Conservation (phyloP, 2,888 invertebrate species). For the Eremobia ochroleuca region DNA sequence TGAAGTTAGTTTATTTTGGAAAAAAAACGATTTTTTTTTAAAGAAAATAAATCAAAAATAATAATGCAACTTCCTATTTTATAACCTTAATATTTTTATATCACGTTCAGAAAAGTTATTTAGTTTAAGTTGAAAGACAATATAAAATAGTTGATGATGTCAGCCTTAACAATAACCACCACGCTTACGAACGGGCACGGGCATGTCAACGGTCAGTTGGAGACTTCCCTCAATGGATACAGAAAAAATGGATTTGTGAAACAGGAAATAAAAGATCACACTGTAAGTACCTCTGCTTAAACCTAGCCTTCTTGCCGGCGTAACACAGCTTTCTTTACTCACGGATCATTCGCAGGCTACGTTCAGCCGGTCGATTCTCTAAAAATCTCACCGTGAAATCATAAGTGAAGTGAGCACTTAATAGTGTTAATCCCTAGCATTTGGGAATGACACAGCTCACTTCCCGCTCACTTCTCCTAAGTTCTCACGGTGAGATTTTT, state of each 20-base stretch:
- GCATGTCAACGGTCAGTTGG: constrained; percentile 82
- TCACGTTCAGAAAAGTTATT: constrained; percentile 43
- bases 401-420: no score
- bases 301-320: constrained; percentile 12
- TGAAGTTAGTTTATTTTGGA: constrained; percentile 55
- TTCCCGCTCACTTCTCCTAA: no score
- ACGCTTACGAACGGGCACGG: constrained; percentile 85
- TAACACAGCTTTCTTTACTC: constrained; percentile 23
- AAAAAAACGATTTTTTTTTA: constrained; percentile 1
- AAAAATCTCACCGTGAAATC: no score
- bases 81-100: constrained; percentile 60
- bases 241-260: constrained; percentile 85
- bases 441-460: no score
- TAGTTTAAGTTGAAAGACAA: constrained; percentile 52
- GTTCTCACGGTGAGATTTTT: no score
- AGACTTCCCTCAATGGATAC: constrained; percentile 82
- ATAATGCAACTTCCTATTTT: constrained; percentile 60
- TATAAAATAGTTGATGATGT: constrained; percentile 78
- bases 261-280: constrained; percentile 75
- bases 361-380: no score
- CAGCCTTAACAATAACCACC: constrained; percentile 85
- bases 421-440: no score
- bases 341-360: neutral
- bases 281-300: constrained; percentile 76
- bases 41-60: constrained; percentile 16